phyloP scores from a whole-genome alignment of 2,113 vertebrate genomes.

The Daubentonia madagascariensis region DNA sequence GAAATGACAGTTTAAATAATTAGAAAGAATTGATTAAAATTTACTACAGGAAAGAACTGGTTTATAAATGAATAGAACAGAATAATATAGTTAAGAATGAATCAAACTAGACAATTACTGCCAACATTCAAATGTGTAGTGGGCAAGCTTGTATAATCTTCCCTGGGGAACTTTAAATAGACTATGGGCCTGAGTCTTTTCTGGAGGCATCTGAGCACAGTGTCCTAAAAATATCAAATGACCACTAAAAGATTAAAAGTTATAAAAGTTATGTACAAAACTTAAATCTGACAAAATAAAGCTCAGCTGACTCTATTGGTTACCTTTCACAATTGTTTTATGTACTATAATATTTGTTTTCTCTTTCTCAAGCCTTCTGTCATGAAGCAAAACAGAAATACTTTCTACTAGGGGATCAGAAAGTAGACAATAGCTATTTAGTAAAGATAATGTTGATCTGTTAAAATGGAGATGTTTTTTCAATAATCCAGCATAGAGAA shows the following conservation, averaged over 20 bases:
- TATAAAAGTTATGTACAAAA: background rate
- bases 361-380: slow-evolving; percentile 22
- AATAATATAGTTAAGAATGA: background rate
- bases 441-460: background rate
- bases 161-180: slow-evolving; percentile 39
- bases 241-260: background rate
- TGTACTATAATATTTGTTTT: background rate
- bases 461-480: background rate
- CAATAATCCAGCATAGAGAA: background rate
- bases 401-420: background rate
- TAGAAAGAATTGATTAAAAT: slow-evolving; percentile 44
- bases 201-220: background rate
- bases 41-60: background rate
- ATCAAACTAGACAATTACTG: background rate
- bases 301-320: background rate
- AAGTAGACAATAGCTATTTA: background rate
- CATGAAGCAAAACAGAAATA: slow-evolving; percentile 20
- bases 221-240: slow-evolving; percentile 46
- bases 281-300: background rate
- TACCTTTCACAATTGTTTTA: background rate
- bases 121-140: background rate
- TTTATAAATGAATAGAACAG: slow-evolving; percentile 30
- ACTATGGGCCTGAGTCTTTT: background rate
- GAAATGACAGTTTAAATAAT: slow-evolving; percentile 32
- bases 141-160: background rate